Evolutionary conservation across 2,888 invertebrate genomes (phyloP).

Genomic region (Drosophila pseudotalamancana): DNA sequence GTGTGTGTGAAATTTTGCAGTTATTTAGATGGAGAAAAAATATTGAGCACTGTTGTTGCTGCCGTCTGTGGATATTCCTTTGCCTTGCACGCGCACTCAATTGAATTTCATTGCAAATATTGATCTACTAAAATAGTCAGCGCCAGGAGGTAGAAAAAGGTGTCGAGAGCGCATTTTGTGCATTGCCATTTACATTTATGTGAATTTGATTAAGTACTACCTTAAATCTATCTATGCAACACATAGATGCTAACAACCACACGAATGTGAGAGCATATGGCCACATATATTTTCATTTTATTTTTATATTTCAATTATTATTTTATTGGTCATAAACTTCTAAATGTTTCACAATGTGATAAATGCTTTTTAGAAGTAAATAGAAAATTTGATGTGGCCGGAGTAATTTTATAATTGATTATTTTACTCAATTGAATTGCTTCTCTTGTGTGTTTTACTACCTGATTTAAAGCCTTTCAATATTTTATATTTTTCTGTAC

Average conservation of each 20-base stretch:
- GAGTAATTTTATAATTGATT: too few species aligned
- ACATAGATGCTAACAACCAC: not conserved
- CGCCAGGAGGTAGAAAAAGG: conserved; percentile 41
- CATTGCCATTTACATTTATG: conserved; percentile 58
- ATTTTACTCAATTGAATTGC: too few species aligned
- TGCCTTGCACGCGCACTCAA: conserved; percentile 61
- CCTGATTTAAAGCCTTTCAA: too few species aligned
- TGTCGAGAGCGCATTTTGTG: conserved; percentile 42
- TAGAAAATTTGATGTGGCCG: too few species aligned
- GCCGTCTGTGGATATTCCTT: conserved; percentile 45
- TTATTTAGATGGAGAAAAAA: conserved; percentile 61
- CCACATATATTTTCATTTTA: too few species aligned
- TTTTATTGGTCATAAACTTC: not conserved
- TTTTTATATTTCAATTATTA: too few species aligned
- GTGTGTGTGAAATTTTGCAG: conserved; percentile 38
- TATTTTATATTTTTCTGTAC: too few species aligned
- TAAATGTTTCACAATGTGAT: not conserved
- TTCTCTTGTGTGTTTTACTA: too few species aligned
- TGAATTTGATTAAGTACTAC: conserved; percentile 57
- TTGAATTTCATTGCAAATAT: conserved; percentile 73
- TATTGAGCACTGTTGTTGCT: conserved; percentile 6
- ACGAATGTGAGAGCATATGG: not conserved
- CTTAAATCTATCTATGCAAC: not conserved
- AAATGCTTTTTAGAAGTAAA: too few species aligned
- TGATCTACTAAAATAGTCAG: conserved; percentile 29